Conservation (phyloP, 1,140 invertebrate genomes). For the Liolophura sinensis region DNA sequence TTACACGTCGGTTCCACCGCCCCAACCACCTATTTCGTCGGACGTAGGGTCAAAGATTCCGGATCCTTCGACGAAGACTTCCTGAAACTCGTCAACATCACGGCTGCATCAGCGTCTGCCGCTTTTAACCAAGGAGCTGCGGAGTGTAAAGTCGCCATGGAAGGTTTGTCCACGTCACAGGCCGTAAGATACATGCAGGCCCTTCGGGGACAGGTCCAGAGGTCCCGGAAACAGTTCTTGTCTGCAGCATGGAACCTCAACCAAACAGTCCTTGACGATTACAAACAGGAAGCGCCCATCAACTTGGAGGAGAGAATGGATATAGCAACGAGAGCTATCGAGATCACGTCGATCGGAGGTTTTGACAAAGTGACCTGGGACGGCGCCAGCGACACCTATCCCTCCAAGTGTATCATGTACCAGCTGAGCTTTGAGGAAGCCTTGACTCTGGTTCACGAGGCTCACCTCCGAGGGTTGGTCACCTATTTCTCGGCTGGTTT, state of each 20-base stretch:
- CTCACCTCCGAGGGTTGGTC: slow-evolving; percentile 31
- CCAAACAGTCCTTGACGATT: slow-evolving; percentile 29
- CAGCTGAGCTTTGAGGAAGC: slow-evolving; percentile 36
- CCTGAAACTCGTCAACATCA: slow-evolving; percentile 30
- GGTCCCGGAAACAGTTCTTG: slow-evolving; percentile 27
- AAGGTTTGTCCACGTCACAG: slow-evolving; percentile 30
- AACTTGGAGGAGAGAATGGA: slow-evolving; percentile 24
- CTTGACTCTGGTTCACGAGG: slow-evolving; percentile 33
- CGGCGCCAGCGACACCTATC: slow-evolving; percentile 33
- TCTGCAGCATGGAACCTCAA: slow-evolving; percentile 44
- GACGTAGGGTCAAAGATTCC: slow-evolving; percentile 32
- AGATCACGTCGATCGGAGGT: slow-evolving; percentile 32
- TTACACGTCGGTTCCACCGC: slow-evolving; percentile 34
- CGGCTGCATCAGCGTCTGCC: slow-evolving; percentile 30
- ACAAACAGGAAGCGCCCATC: slow-evolving; percentile 11
- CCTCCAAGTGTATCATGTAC: slow-evolving; percentile 40
- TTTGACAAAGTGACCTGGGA: slow-evolving; percentile 39
- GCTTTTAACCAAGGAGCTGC: slow-evolving; percentile 37
- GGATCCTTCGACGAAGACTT: slow-evolving; percentile 39
- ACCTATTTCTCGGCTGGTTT: slow-evolving; percentile 40
- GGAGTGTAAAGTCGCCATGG: slow-evolving; percentile 36
- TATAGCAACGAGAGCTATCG: slow-evolving; percentile 31
- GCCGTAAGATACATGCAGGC: slow-evolving; percentile 33
- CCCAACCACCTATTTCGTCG: slow-evolving; percentile 35
- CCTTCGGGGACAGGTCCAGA: slow-evolving; percentile 28